Base-by-base conservation (phyloP, 2,113 vertebrate species). In the Hippocampus comes region DNA sequence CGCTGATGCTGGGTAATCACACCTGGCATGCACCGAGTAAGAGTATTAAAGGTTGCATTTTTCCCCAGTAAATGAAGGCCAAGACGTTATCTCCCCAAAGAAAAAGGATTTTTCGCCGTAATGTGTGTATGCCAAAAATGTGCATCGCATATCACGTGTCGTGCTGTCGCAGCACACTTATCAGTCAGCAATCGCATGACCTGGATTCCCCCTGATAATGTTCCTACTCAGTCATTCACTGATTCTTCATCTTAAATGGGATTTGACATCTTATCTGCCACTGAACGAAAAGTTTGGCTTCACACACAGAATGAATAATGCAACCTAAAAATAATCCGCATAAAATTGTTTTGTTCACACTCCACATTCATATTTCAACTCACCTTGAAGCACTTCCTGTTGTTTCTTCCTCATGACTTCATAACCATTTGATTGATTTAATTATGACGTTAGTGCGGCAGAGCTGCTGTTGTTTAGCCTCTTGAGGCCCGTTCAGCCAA, bases 221-320 rank as follows among this genome's bases (percentile, higher is more conserved):
- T 71, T 60, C 80, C 77, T 74, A 53, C 70, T 78, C 74, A 65
- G 73, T 84, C 80, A 70, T 56, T 84, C 75, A 77, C 60, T 49
- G 72, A 81, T 70, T 78, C 73, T 79, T 76, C 42, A 69, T 18
- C 75, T 78, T 51, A 79, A 84, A 86, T 84, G 67, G 61, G 75
- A 86, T 85, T 86, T 81, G 85, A 86, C 84, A 79, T 76, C 77
- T 85, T 82, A 86, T 87, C 78, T 80, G 48, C 61, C 77, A 72
- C 74, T 85, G 83, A 73, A 75, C 76, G 80, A 82, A 77, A 77
- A 79, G 59, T 79, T 67, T 1, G 69, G 56, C 66, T 51, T 71
- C 42, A 25, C 79, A 74, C 74, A 84, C 76, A 72, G 75, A 80
- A 78, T 82, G 60, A 84, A 81, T 84, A 77, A 85, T 80, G 74